Percentiles rank a stretch among this genome's conserved stretches.
phyloP scores from a whole-genome alignment of 2,888 invertebrate species.

The Drosophila pullipes region DNA sequence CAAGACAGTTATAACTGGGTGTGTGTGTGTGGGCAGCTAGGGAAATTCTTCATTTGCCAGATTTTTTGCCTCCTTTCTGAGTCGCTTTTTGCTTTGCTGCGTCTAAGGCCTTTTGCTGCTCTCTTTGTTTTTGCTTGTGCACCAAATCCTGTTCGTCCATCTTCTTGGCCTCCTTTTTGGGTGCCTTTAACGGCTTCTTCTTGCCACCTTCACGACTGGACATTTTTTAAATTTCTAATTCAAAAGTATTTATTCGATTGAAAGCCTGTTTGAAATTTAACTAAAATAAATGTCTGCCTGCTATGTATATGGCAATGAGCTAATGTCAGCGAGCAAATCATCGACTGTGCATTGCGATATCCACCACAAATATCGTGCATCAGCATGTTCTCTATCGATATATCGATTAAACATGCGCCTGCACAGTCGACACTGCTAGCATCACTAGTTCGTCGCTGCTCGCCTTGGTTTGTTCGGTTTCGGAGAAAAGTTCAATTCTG shows the following conservation, averaged over 20 bases:
- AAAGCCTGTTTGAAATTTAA: not conserved
- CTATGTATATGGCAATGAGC: conserved; percentile 4
- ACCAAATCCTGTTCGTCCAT: conserved; percentile 92
- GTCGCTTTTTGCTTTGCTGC: conserved; percentile 91
- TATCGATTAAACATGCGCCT: conserved; percentile 13
- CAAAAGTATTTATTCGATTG: not conserved
- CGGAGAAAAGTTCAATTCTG: conserved; percentile 54
- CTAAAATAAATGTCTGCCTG: not conserved
- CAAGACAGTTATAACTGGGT: conserved; percentile 1
- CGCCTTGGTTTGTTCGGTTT: conserved; percentile 58
- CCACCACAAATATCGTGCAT: conserved; percentile 5
- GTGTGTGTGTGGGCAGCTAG: not conserved
- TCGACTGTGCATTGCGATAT: not conserved
- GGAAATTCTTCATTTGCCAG: conserved; percentile 1
- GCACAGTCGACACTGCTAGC: conserved; percentile 4
- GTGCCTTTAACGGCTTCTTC: conserved; percentile 96
- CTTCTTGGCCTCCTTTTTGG: conserved; percentile 91
- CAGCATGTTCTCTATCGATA: not conserved
- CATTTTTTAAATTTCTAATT: conserved; percentile 86
- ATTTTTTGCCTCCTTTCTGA: conserved; percentile 26
- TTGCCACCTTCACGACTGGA: conserved; percentile 96
- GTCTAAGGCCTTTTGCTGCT: conserved; percentile 93
- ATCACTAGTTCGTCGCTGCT: conserved; percentile 57
- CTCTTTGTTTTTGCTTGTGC: conserved; percentile 94
- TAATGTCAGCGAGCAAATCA: conserved; percentile 10